A percentile compares a stretch with the other conserved stretches of the same genome.
These are phyloP conservation scores for Gymnogyps californianus DNA, from an alignment of 2,113 vertebrate species.

Conservation along the genomic window DNA sequence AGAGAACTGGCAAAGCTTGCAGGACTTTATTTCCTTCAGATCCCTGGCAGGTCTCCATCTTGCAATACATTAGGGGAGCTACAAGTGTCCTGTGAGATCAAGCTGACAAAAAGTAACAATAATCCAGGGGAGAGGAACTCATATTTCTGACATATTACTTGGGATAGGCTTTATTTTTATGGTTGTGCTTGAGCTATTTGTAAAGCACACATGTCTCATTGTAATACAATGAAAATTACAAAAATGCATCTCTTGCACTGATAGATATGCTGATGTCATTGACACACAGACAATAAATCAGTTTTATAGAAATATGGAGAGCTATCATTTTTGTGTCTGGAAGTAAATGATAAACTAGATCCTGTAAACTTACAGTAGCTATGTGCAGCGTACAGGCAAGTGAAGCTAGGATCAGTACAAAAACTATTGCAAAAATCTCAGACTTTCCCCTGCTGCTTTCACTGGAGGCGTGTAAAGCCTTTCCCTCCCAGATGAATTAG, in stretches of 20 bases:
- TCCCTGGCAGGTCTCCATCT: conserved; percentile 6
- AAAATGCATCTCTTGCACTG: not conserved
- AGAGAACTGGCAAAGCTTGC: not conserved
- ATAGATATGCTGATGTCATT: not conserved
- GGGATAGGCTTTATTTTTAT: not conserved
- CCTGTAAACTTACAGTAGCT: not conserved
- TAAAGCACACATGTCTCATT: not conserved
- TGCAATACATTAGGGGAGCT: not conserved
- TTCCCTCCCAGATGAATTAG: not conserved
- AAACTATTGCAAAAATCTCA: not conserved
- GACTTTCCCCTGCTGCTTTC: not conserved
- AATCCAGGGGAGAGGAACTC: not conserved
- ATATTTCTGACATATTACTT: not conserved
- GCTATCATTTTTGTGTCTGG: not conserved
- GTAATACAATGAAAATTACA: not conserved
- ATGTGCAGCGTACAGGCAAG: not conserved
- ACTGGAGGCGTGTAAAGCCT: not conserved
- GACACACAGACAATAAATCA: not conserved
- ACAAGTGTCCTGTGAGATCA: not conserved
- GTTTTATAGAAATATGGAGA: not conserved
- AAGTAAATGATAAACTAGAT: not conserved
- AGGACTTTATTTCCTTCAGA: not conserved
- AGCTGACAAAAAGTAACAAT: not conserved
- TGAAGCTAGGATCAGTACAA: not conserved
- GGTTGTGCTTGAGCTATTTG: not conserved